Evolutionary conservation across 2,888 invertebrate genomes (phyloP).

Genomic region (Iselma pallidipennis): DNA sequence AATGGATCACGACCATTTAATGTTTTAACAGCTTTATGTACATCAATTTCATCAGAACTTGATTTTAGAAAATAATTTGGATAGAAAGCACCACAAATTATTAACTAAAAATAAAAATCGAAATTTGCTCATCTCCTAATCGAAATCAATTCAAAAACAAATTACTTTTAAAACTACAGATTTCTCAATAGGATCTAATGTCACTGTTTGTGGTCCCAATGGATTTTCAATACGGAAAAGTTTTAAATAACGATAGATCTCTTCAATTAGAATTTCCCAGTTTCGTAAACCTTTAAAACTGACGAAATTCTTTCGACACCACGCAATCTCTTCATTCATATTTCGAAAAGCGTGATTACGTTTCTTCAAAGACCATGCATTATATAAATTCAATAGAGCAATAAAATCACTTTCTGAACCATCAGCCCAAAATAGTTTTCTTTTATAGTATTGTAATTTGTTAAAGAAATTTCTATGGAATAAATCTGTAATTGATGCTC

Average conservation of each 20-base stretch:
- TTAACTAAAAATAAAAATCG: too few species aligned
- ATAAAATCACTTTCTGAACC: constrained; percentile 84
- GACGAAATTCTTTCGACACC: constrained; percentile 73
- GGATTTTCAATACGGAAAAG: constrained; percentile 64
- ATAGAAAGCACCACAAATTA: constrained; percentile 87
- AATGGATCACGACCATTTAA: constrained; percentile 77
- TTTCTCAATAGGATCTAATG: constrained; percentile 59
- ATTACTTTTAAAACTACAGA: constrained; percentile 71
- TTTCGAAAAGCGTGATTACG: constrained; percentile 37
- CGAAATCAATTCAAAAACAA: too few species aligned
- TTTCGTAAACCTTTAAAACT: constrained; percentile 74
- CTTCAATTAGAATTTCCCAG: constrained; percentile 71
- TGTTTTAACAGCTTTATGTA: constrained; percentile 66
- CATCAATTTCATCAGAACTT: constrained; percentile 62
- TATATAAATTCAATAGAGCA: constrained; percentile 78
- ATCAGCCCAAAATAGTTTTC: constrained; percentile 80
- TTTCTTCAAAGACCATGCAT: constrained; percentile 65
- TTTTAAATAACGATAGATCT: constrained; percentile 67
- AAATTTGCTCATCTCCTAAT: too few species aligned
- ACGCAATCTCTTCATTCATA: constrained; percentile 49
- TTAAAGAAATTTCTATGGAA: constrained; percentile 76
- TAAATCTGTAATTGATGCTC: constrained; percentile 78
- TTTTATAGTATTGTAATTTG: constrained; percentile 70
- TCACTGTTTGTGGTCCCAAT: constrained; percentile 53
- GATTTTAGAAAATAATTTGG: constrained; percentile 82